These are phyloP conservation scores for Sclerurus mexicanus DNA, from an alignment of 2,113 vertebrate genomes.

Conservation along the genomic window DNA sequence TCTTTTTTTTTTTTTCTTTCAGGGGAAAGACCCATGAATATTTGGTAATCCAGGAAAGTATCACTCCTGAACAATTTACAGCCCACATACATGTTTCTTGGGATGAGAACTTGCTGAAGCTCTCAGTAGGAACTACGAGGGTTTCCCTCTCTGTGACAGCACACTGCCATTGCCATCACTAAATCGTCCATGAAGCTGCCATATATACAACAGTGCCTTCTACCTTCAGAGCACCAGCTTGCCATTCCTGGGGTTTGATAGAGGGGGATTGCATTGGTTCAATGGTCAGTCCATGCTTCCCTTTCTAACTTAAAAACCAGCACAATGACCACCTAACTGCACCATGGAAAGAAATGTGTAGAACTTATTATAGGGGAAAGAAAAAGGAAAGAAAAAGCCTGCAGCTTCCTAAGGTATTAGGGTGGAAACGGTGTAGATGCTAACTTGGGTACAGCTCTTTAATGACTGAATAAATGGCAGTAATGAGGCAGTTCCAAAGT, in stretches of 20 bases:
- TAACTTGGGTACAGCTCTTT: background rate
- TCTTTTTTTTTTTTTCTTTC: background rate
- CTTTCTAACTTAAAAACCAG: background rate
- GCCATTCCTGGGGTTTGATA: background rate
- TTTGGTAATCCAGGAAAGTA: background rate
- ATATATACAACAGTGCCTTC: background rate
- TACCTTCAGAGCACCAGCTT: background rate
- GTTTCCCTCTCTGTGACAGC: background rate
- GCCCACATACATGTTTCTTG: rapidly evolving
- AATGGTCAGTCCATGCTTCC: background rate
- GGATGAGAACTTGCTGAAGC: background rate
- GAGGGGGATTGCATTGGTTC: background rate
- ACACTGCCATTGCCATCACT: background rate
- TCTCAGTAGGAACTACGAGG: background rate
- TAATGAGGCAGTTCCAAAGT: constrained; percentile 15
- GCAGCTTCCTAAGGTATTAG: background rate
- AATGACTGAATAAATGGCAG: background rate
- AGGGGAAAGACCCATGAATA: background rate
- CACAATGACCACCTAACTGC: background rate
- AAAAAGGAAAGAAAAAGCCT: background rate
- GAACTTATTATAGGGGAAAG: background rate
- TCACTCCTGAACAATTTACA: background rate
- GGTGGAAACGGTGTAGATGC: background rate
- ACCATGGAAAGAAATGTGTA: background rate
- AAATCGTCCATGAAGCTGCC: background rate